phyloP scores from a whole-genome alignment of 2,113 vertebrate genomes.

The Hippopotamus amphibius region DNA sequence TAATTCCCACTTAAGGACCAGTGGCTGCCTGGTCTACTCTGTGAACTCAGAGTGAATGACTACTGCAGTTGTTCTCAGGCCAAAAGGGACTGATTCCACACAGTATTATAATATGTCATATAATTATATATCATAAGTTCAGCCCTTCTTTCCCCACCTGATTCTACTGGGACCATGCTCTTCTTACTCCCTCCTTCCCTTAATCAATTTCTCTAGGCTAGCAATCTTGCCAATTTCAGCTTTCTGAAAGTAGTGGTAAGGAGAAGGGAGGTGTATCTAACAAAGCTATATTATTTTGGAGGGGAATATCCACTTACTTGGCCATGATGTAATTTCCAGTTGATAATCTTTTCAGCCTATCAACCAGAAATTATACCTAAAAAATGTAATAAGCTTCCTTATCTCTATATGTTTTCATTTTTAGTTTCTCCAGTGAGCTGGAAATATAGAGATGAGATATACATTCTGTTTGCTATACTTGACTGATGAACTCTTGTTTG shows the following conservation, averaged over 20 bases:
- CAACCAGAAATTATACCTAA: conserved; percentile 23
- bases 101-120: neutral
- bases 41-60: neutral
- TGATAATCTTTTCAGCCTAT: neutral
- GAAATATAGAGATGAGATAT: neutral
- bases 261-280: neutral
- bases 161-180: neutral
- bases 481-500: conserved; percentile 22
- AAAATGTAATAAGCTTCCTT: neutral
- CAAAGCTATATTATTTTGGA: neutral
- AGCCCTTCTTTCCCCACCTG: neutral
- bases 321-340: neutral
- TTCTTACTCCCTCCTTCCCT: neutral
- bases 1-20: neutral
- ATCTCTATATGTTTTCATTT: conserved; percentile 26
- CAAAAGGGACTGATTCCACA: neutral
- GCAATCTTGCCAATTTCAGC: neutral
- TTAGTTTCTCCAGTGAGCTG: neutral
- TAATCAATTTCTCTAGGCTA: neutral
- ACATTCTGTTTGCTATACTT: conserved; percentile 9
- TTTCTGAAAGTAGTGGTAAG: neutral
- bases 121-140: neutral
- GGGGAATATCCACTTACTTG: neutral
- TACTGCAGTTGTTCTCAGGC: neutral
- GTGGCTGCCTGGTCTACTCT: neutral